Base-by-base conservation (phyloP, 1,140 invertebrate species). In the Asbolus verrucosus region DNA sequence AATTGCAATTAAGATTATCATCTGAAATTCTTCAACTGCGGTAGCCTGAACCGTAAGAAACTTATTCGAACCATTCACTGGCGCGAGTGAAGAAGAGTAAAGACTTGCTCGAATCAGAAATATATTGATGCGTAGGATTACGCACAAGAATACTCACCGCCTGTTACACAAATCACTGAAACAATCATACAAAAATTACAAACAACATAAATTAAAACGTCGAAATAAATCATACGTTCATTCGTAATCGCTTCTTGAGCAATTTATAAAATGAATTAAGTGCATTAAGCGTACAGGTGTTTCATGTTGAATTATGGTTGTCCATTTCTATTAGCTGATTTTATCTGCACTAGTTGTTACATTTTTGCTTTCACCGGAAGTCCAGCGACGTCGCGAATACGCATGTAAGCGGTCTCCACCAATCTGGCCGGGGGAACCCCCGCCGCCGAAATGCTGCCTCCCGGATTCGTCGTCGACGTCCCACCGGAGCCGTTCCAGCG, bases 181-280 rank as follows among this genome's bases (percentile, higher is more conserved):
- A 21, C 46, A 54, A 54, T 54, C 9, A 14, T 54, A 54, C 6
- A 54, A 54, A 54, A 54, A 54, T 54, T 54, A 54, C 46, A 27
- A 54, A 54, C 46, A 54, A 54, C 46, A 54, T 54, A 54, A 54
- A 54, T 54, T 54, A 54, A 54, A 54, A 54, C 46, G 46, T 54
- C 46, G 46, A 54, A 54, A 54, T 54, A 54, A 54, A 54, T 54
- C 46, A 54, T 54, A 54, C 46, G 46, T 54, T 54, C n/a, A 21
- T 54, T 54, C 46, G 46, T 54, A 54, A 54, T 54, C 46, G 46
- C 46, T 54, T 54, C 46, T 54, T 54, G 21, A 54, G 46, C 46
- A 54, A 54, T 54, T 54, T 54, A 54, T 54, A 54, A 54, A 54
- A 54, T 54, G 27, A 54, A 54, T 54, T 54, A 54, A 54, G 46